Evolutionary conservation across 2,113 vertebrate genomes (phyloP).

Genomic region (Pelmatolapia mariae): DNA sequence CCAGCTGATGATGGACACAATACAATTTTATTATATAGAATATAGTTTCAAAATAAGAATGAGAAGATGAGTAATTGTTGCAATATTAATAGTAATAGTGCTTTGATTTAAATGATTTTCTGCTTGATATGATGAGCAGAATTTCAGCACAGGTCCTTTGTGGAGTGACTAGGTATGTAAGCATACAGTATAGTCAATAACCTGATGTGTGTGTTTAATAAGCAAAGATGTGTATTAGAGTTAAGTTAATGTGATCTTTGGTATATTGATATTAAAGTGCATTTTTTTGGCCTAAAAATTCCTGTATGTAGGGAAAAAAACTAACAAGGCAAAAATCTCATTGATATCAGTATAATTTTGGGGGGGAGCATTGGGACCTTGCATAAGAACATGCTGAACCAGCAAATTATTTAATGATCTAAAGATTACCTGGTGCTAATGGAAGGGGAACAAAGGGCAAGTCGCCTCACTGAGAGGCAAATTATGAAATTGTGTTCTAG

Average conservation of each 20-base stretch:
- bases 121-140: not conserved
- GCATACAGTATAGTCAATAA: not conserved
- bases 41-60: not conserved
- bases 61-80: not conserved
- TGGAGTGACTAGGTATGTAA: not conserved
- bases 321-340: not conserved
- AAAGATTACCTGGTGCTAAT: not conserved
- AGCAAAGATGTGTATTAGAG: not conserved
- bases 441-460: not conserved
- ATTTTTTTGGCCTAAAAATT: not conserved
- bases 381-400: not conserved
- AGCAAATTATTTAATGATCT: not conserved
- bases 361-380: not conserved
- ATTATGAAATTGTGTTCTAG: not conserved
- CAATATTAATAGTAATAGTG: not conserved
- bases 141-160: not conserved
- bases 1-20: not conserved
- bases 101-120: not conserved
- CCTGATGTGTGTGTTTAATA: not conserved
- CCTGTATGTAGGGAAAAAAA: not conserved
- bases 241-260: not conserved
- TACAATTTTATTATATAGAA: not conserved
- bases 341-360: not conserved
- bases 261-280: not conserved
- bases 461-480: not conserved